A percentile compares a stretch with the other conserved stretches of the same genome.
phyloP scores from a whole-genome alignment of 2,888 invertebrate genomes.

The Troides oblongomaculatus region DNA sequence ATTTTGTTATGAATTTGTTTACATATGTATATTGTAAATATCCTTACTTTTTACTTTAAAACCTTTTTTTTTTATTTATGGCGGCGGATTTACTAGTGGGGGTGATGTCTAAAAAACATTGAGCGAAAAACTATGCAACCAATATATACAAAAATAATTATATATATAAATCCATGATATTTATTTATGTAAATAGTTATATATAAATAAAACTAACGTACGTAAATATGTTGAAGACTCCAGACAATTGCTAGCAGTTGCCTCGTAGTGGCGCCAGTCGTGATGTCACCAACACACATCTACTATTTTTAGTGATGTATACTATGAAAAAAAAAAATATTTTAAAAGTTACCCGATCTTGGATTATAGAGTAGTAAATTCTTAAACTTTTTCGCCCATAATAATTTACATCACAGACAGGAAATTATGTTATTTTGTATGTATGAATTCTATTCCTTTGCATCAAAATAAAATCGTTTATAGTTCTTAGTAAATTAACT shows the following conservation, averaged over 20 bases:
- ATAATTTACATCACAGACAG: background rate
- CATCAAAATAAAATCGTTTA: background rate
- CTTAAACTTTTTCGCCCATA: background rate
- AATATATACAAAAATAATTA: background rate
- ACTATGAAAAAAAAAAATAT: background rate
- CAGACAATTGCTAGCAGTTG: conserved; percentile 75
- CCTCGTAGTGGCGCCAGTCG: conserved; percentile 67
- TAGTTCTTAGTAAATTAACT: conserved; percentile 10
- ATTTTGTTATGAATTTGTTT: no score
- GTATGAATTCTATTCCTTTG: background rate
- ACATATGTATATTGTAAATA: no score
- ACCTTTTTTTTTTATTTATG: no score
- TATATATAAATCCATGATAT: background rate
- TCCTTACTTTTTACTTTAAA: no score
- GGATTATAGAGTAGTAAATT: background rate
- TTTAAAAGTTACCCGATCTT: background rate
- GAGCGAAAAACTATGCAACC: no score
- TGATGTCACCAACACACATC: conserved; percentile 62
- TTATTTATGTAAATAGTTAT: background rate
- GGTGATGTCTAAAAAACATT: no score
- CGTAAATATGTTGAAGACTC: conserved; percentile 38
- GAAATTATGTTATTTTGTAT: no score
- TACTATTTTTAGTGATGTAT: conserved; percentile 21
- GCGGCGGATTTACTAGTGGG: no score
- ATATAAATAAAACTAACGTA: background rate